Evolutionary conservation across 2,888 invertebrate species (phyloP).

Genomic region (Alloplasta piceator): DNA sequence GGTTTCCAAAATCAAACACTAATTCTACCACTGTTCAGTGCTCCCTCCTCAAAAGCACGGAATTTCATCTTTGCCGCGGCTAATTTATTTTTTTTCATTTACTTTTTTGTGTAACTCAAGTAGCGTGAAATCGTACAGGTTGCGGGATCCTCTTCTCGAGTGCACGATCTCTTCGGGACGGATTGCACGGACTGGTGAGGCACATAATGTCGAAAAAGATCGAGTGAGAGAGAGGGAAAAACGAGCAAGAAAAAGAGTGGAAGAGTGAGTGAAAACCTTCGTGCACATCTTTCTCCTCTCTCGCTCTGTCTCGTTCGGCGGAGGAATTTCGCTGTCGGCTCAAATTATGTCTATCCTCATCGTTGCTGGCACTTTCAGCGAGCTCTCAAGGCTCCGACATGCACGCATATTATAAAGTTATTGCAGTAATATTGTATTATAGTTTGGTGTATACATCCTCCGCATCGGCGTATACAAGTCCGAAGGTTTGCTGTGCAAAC

Average conservation of each 20-base stretch:
- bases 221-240: not conserved
- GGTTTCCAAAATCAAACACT: too few species aligned
- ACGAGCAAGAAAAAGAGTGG: not conserved
- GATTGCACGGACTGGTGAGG: not conserved
- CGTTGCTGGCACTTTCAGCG: constrained; percentile 28
- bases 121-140: too few species aligned
- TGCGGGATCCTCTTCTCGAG: not conserved
- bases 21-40: too few species aligned
- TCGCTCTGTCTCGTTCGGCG: constrained; percentile 15
- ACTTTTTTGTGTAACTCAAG: too few species aligned
- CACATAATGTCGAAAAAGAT: not conserved
- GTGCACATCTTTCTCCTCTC: not conserved
- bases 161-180: not conserved
- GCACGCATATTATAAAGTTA: not conserved
- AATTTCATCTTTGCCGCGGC: too few species aligned
- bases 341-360: constrained; percentile 43
- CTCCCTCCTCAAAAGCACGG: too few species aligned
- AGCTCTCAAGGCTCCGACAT: constrained; percentile 17
- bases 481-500: constrained; percentile 15
- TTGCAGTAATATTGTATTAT: constrained; percentile 28
- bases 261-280: not conserved
- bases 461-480: too few species aligned
- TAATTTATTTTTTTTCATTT: too few species aligned
- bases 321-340: constrained; percentile 32
- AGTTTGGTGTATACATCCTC: not conserved